phyloP scores from a whole-genome alignment of 2,888 invertebrate species.

The Uloborus plumipes region DNA sequence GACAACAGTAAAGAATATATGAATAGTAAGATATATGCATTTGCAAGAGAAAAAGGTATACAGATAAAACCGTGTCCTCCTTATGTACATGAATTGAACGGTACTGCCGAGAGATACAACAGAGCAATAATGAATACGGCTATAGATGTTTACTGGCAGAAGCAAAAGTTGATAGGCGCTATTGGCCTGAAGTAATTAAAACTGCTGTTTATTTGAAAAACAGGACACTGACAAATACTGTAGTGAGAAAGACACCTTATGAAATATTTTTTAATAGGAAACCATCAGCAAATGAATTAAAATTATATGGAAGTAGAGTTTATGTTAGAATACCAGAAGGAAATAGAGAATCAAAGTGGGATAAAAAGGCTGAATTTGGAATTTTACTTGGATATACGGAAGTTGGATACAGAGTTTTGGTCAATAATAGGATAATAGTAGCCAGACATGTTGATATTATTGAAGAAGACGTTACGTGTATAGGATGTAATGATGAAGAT shows the following conservation, averaged over 20 bases:
- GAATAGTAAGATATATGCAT: too few species aligned
- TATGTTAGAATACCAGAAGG: conserved; percentile 3
- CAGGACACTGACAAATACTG: not conserved
- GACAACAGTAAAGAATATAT: too few species aligned
- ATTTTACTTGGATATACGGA: conserved; percentile 4
- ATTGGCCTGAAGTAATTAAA: not conserved
- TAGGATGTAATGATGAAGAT: not conserved
- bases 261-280: not conserved
- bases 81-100: too few species aligned
- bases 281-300: not conserved
- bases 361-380: conserved; percentile 7
- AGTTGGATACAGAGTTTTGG: conserved; percentile 3
- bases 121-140: too few species aligned
- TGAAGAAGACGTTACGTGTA: not conserved
- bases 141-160: not conserved
- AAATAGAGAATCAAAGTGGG: not conserved
- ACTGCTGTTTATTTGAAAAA: not conserved
- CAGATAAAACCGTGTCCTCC: too few species aligned
- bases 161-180: not conserved
- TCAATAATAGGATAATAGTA: not conserved
- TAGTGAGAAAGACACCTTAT: not conserved
- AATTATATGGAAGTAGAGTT: not conserved
- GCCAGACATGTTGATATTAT: conserved; percentile 3
- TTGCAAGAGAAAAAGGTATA: too few species aligned
- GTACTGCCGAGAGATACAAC: too few species aligned